phyloP scores from a whole-genome alignment of 2,888 invertebrate genomes.

The Caenorhabditis imperialis region DNA sequence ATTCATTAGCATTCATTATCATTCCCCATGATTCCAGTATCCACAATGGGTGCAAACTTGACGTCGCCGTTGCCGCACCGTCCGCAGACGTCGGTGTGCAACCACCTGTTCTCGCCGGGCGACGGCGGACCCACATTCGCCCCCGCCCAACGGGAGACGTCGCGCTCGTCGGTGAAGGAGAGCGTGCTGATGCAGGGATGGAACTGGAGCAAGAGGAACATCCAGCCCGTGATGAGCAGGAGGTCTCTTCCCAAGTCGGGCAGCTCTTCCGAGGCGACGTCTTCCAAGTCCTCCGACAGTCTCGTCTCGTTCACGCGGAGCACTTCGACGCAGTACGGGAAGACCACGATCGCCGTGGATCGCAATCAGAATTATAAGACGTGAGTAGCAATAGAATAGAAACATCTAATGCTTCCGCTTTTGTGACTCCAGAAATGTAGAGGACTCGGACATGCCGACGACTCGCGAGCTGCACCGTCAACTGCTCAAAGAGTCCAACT shows the following conservation, averaged over 20 bases:
- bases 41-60: slow-evolving; percentile 69
- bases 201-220: slow-evolving; percentile 65
- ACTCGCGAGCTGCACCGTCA: too few relatives aligned
- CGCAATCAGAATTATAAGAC: slow-evolving; percentile 84
- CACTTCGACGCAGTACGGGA: slow-evolving; percentile 38
- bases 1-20: too few relatives aligned
- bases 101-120: slow-evolving; percentile 71
- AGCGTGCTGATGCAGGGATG: slow-evolving; percentile 64
- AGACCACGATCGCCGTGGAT: slow-evolving; percentile 62
- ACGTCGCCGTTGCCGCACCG: slow-evolving; percentile 67
- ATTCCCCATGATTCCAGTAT: too few relatives aligned
- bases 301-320: slow-evolving; percentile 44
- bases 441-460: too few relatives aligned
- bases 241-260: slow-evolving; percentile 49
- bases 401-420: too few relatives aligned
- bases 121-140: slow-evolving; percentile 63
- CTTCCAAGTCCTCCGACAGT: slow-evolving; percentile 49
- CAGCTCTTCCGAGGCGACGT: slow-evolving; percentile 47
- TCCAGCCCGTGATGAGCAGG: slow-evolving; percentile 60
- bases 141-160: slow-evolving; percentile 46
- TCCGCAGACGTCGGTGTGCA: slow-evolving; percentile 67
- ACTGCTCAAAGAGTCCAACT: too few relatives aligned
- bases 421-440: slow-evolving; percentile 8
- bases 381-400: slow-evolving; percentile 16
- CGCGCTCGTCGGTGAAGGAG: slow-evolving; percentile 32